These are phyloP conservation scores for Graphium colonna DNA, from an alignment of 2,888 invertebrate genomes.

Conservation along the genomic window DNA sequence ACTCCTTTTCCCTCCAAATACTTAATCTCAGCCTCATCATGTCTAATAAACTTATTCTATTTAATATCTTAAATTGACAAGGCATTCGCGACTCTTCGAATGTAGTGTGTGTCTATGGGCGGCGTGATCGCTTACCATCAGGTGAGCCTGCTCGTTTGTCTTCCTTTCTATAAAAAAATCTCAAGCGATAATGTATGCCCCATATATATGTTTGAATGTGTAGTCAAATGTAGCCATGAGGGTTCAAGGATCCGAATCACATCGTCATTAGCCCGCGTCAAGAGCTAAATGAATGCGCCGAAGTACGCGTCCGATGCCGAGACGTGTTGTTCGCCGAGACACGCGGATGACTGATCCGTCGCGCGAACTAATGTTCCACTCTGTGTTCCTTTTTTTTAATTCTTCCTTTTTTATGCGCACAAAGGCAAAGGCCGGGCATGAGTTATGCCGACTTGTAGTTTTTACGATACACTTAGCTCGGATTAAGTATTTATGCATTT, in stretches of 20 bases:
- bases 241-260: constrained; percentile 52
- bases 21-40: too few species aligned
- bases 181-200: too few species aligned
- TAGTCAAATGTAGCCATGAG: constrained; percentile 9
- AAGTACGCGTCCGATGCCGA: constrained; percentile 50
- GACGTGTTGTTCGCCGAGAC: constrained; percentile 64
- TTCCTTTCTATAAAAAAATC: too few species aligned
- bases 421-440: constrained; percentile 70
- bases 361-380: constrained; percentile 66
- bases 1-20: too few species aligned
- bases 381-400: constrained; percentile 53
- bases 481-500: constrained; percentile 70
- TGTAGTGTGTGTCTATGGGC: too few species aligned
- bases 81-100: too few species aligned
- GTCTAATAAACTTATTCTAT: too few species aligned
- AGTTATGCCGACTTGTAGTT: constrained; percentile 76
- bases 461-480: constrained; percentile 69
- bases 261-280: constrained; percentile 56
- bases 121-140: too few species aligned
- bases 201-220: too few species aligned
- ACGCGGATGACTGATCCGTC: constrained; percentile 74
- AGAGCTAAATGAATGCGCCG: constrained; percentile 43
- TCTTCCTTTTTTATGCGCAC: constrained; percentile 57
- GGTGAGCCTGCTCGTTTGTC: too few species aligned
- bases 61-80: too few species aligned